These are phyloP conservation scores for Sebastes cheni DNA, from an alignment of 2,797 vertebrate genomes.

Conservation along the genomic window DNA sequence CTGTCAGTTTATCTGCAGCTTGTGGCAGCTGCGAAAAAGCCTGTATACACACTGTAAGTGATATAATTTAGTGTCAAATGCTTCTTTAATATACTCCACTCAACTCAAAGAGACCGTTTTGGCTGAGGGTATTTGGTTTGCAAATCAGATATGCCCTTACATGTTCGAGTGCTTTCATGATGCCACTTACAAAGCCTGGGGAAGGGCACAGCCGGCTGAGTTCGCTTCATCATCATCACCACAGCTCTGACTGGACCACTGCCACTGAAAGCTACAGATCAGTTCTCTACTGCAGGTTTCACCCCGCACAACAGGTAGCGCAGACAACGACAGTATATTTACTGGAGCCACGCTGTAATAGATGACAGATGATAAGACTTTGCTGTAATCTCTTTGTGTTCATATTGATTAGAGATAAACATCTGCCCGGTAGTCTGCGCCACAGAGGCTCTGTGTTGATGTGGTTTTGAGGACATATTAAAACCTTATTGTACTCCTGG, in stretches of 20 bases:
- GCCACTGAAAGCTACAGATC: conserved; percentile 21
- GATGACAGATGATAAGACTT: conserved; percentile 53
- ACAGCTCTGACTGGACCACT: conserved; percentile 29
- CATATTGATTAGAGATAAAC: conserved; percentile 64
- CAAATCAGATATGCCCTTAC: conserved; percentile 55
- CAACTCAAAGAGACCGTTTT: conserved; percentile 27
- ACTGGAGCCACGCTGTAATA: conserved; percentile 27
- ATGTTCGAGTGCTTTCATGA: conserved; percentile 57
- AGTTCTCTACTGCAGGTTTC: conserved; percentile 11
- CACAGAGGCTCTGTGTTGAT: background rate
- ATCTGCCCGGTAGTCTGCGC: conserved; percentile 33
- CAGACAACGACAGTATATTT: conserved; percentile 30
- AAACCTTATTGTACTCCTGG: conserved; percentile 35
- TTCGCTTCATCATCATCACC: conserved; percentile 14
- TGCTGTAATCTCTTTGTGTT: conserved; percentile 56
- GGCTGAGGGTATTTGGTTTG: conserved; percentile 49
- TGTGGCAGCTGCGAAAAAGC: background rate
- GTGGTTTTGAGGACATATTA: conserved; percentile 53
- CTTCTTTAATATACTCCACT: conserved; percentile 39
- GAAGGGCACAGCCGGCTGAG: conserved; percentile 26
- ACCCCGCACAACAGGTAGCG: conserved; percentile 28
- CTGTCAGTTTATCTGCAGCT: conserved; percentile 5
- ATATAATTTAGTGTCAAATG: conserved; percentile 29
- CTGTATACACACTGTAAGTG: background rate
- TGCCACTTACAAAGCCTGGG: conserved; percentile 30